A percentile compares a stretch with the other conserved stretches of the same genome.
phyloP scores from a whole-genome alignment of 2,797 vertebrate species.

The Xiphorhynchus erythropygius region DNA sequence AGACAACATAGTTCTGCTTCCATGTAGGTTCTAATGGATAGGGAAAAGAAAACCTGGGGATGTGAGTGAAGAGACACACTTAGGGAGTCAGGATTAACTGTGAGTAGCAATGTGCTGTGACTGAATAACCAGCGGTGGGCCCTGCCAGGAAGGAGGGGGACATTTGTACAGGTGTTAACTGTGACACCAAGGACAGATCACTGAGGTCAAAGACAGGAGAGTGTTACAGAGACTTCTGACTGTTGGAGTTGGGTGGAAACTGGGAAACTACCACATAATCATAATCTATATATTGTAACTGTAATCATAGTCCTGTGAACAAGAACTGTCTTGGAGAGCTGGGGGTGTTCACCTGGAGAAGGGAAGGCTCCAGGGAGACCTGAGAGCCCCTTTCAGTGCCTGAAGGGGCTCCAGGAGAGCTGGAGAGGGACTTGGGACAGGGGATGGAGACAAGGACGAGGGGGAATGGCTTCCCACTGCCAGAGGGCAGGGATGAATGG shows the following conservation, averaged over 20 bases:
- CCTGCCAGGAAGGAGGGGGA: background rate
- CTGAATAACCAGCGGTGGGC: background rate
- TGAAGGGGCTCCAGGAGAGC: background rate
- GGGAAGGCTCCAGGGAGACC: background rate
- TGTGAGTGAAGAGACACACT: background rate
- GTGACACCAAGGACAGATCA: background rate
- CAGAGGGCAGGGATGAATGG: background rate
- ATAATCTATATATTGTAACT: fast-evolving
- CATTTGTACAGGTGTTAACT: background rate
- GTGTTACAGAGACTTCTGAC: background rate
- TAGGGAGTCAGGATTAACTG: background rate
- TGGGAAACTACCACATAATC: background rate
- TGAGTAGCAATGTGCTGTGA: background rate
- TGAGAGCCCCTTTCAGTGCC: background rate
- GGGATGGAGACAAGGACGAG: background rate
- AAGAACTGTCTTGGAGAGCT: background rate
- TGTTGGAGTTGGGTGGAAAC: background rate
- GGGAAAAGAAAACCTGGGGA: background rate
- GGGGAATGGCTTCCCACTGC: background rate
- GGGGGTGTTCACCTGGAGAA: background rate
- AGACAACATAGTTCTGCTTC: background rate
- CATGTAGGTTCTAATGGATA: background rate
- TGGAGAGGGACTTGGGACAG: background rate
- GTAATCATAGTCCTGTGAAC: background rate
- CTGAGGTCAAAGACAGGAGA: background rate